Evolutionary conservation across 2,113 vertebrate species (phyloP), one percentile per base, ranked within the genome.

Genomic region (Salvelinus namaycush): DNA sequence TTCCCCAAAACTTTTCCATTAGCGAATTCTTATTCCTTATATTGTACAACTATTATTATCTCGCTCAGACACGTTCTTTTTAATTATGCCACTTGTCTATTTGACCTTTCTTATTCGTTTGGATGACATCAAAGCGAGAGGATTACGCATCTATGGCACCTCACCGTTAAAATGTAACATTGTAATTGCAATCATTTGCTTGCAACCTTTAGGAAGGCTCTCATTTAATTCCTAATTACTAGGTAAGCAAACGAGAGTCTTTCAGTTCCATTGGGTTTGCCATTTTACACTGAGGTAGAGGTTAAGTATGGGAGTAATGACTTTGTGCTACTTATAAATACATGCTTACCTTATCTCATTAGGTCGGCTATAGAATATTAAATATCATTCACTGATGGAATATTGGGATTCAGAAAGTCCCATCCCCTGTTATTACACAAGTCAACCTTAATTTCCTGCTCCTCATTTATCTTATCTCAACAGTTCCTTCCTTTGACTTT

Each of bases 371-470:
- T 54, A 16, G 16, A 54, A 54, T 54, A 54, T 54, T 14, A 3
- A 54, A 18, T 54, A 44, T 54, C 16, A 54, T 54, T 54, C 3
- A 18, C 51, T 18, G 51, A 54, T 16, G 3, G 51, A 54, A 5
- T 54, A 14, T 54, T 54, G 14, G 49, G 51, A 54, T 68, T 81
- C 72, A 70, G n/a, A 57, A 74, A 24, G 0, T 66, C 57, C 73
- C 68, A 13, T 26, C 70, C 77, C 44, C 34, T 64, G 16, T 26
- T 27, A 11, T 44, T 44, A 44, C 9, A 39, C 8, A 39, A 39
- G 39, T 39, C 8, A 39, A 39, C 39, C 8, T 39, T 39, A 39
- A 39, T 9, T 39, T 39, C 39, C 39, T 39, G 48, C 71, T 22
- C 54, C 31, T 39, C 51, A 54, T 54, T 54, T 18, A 18, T 54